Evolutionary conservation across 1,140 invertebrate genomes (phyloP), one percentile per base, ranked within the genome.

Genomic region (Linepithema humile): DNA sequence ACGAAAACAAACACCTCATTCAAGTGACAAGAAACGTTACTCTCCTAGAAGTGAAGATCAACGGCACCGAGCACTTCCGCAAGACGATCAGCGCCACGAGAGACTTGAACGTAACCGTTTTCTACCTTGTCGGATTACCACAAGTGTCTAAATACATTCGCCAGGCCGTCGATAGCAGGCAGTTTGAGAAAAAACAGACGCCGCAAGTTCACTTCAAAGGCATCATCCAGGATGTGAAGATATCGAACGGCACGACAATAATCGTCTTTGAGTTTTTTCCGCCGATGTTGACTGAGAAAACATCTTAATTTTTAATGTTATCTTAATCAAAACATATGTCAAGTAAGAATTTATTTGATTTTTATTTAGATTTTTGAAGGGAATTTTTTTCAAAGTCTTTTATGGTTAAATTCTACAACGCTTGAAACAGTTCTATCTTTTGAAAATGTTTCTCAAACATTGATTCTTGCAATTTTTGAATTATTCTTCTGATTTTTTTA

Each of bases 211-310:
- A 97, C 93, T 99, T 99, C 91, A 99, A 99, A 94, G 99, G 98
- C 32, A 97, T 99, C 43, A 97, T 99, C 70, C 98, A 99, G 93
- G 98, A 99, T 94, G 97, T 99, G 9, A 93, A 97, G 95, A 96
- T 97, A 86, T 97, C 96, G 57, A 97, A 97, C 90, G 97, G 97
- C 9, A 95, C 96, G 0, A 95, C 96, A 57, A 96, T 95, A 17
- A 97, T 97, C 95, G 96, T 98, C n/a, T 97, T 98, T 7, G 97
- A 98, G 94, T 97, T 98, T 94, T 98, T 97, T 94, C 97, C 97
- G 20, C 92, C 99, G 26, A 96, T 96, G 87, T 96, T 95, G 67
- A 67, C n/a, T 45, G 1, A 23, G 0, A 26, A 48, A 40, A 5
- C 32, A 43, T 62, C 43, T 59, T 35, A 1, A 53, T 38, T 75